phyloP scores from a whole-genome alignment of 1,140 invertebrate species.

The Nasonia vitripennis region DNA sequence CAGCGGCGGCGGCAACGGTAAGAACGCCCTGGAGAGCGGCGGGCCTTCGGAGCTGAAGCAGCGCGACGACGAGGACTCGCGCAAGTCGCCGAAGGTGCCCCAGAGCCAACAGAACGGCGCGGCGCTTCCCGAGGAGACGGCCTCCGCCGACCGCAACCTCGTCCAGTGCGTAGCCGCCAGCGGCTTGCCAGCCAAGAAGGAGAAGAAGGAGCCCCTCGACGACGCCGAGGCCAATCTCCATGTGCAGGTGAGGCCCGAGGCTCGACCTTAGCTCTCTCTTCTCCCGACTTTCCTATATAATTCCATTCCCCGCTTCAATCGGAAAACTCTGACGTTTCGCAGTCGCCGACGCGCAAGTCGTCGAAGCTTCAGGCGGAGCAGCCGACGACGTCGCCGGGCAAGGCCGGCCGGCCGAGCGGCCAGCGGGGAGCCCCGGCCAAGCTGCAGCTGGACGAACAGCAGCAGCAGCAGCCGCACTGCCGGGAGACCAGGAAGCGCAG shows the following conservation, averaged over 20 bases:
- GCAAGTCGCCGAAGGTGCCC: slow-evolving; percentile 66
- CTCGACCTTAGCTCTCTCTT: too few species aligned
- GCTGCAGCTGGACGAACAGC: slow-evolving; percentile 4
- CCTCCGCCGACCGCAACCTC: slow-evolving; percentile 58
- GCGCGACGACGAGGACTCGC: slow-evolving; percentile 64
- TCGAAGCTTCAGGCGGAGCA: slow-evolving; percentile 22
- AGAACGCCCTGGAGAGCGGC: slow-evolving; percentile 56
- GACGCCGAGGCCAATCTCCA: slow-evolving; percentile 51
- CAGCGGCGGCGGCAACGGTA: slow-evolving; percentile 60
- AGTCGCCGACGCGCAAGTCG: slow-evolving; percentile 11
- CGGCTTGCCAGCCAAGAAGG: slow-evolving; percentile 24
- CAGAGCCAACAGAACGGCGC: slow-evolving; percentile 72
- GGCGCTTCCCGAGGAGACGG: slow-evolving; percentile 69
- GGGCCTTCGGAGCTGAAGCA: slow-evolving; percentile 55
- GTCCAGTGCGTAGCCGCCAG: slow-evolving; percentile 34
- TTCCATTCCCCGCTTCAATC: too few species aligned
- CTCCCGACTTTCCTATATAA: too few species aligned
- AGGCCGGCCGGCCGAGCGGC: not conserved
- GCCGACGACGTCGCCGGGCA: not conserved
- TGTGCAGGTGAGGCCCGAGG: not conserved
- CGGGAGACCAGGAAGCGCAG: slow-evolving; percentile 64
- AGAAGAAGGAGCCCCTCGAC: slow-evolving; percentile 61
- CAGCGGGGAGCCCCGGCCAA: slow-evolving; percentile 11
- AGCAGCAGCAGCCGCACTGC: slow-evolving; percentile 12
- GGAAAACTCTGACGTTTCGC: not conserved